Evolutionary conservation across 2,888 invertebrate genomes (phyloP), one percentile per base, ranked within the genome.

Genomic region (Leptinotarsa peninsularis): DNA sequence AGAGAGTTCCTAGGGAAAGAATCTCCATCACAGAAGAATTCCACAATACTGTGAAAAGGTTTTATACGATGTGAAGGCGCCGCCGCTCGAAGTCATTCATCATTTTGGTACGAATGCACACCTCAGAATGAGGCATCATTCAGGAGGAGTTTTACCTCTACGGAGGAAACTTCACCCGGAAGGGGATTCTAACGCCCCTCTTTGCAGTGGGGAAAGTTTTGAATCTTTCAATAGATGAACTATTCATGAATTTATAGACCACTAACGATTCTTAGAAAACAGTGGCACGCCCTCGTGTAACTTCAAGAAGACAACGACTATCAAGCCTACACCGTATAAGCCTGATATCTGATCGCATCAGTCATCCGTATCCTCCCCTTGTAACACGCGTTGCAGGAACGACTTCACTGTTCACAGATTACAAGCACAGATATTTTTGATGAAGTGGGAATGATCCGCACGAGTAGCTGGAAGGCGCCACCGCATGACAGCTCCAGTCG

Each of bases 401-500:
- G 63, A 43, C 43, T 63, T 33, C 70, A 67, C 60, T 74, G 18
- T 33, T 74, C 72, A 74, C 74, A 78, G 82, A 82, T 82, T 80
- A 81, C 80, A 80, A 76, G 76, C 71, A 63, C 73, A 80, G 81
- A 83, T 83, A 83, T 80, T 82, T 84, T 82, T 84, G 83, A 83
- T 84, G 76, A 76, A 78, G 78, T 75, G 78, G 75, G 75, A 78
- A 76, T 84, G 86, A 86, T 86, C 82, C 84, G 86, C 75, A 76
- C 76, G 76, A 74, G 75, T 78, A 69, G 75, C 67, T 75, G 15
- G 52, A 73, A 78, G 87, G 87, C 87, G 86, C 86, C 86, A 86
- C 85, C 77, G 58, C 84, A 82, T 85, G 84, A 84, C 85, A 82
- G 82, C 80, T 70, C 69, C 76, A 66, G 18, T 33, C 54, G 70